Conservation (phyloP, 2,113 vertebrate species). For the Dipodomys ordii region DNA sequence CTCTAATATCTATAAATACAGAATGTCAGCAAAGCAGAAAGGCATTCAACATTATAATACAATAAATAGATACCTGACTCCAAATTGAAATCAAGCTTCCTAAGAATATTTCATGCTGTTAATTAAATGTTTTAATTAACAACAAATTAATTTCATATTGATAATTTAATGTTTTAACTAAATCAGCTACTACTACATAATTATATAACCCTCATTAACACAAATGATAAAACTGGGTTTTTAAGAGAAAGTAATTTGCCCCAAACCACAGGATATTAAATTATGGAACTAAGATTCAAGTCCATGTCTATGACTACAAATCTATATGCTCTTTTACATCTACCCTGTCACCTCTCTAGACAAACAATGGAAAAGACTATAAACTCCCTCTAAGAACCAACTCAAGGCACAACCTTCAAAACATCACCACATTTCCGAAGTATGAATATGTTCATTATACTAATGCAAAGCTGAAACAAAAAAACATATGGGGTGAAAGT, state of each 20-base stretch:
- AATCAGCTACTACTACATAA: background rate
- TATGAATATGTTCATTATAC: background rate
- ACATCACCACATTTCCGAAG: slow-evolving; percentile 23
- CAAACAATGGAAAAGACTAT: background rate
- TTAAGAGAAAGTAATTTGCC: background rate
- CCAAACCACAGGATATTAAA: background rate
- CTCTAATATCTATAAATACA: background rate
- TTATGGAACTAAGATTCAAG: background rate
- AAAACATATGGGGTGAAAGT: background rate
- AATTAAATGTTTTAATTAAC: background rate
- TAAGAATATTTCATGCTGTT: slow-evolving; percentile 10
- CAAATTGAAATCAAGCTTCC: slow-evolving; percentile 42
- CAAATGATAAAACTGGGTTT: slow-evolving; percentile 45
- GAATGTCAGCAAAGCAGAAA: slow-evolving; percentile 18
- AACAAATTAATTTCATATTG: background rate
- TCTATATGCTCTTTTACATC: background rate
- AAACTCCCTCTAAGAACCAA: background rate
- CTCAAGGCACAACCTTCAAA: background rate
- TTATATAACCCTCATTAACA: background rate
- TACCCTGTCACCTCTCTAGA: background rate
- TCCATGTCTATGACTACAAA: background rate
- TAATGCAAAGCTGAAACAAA: background rate
- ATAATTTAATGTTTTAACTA: background rate
- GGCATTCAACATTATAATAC: background rate
- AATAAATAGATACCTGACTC: background rate